Evolutionary conservation across 1,140 invertebrate genomes (phyloP), one percentile per base, ranked within the genome.

Genomic region (Vollenhovia emeryi): DNA sequence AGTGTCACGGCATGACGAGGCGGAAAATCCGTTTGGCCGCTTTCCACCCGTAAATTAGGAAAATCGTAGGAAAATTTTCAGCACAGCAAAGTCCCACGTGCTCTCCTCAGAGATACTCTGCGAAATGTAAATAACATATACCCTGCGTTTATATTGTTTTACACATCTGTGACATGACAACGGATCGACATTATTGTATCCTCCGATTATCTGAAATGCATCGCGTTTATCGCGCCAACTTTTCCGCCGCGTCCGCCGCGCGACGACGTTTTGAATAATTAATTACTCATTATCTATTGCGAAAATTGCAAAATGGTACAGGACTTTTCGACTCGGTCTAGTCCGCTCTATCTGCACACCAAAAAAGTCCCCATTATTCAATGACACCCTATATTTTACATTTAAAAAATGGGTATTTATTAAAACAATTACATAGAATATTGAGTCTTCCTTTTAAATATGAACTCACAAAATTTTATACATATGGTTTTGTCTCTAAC

Each of bases 51-150:
- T n/a, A n/a, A n/a, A n/a, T n/a, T n/a, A n/a, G 55, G 6, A 24
- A 0, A 27, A n/a, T 52, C 21, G 66, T 79, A 40, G 48, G 15
- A 55, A 64, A 79, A 40, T 62, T 62, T 78, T 68, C 45, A 30
- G 6, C 5, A 3, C 48, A 3, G n/a, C 15, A 40, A 9, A 74
- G 9, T 52, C 30, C 3, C 13, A 18, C 24, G 6, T n/a, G 5
- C 18, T 15, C 13, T 24, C 15, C 13, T n/a, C 24, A n/a, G 27
- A 48, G 30, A 24, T 73, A 52, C 33, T 71, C 48, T 15, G 30
- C 21, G 21, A 33, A 36, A 52, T 9, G n/a, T 5, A 21, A 55
- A 15, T 55, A 74, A 40, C 7, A 36, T 6, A 2, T 9, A 27
- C 3, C 60, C 1, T 33, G 6, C 8, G 21, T 24, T 66, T 66